These are phyloP conservation scores for Petroica traversi DNA, from an alignment of 2,113 vertebrate genomes.

Conservation along the genomic window DNA sequence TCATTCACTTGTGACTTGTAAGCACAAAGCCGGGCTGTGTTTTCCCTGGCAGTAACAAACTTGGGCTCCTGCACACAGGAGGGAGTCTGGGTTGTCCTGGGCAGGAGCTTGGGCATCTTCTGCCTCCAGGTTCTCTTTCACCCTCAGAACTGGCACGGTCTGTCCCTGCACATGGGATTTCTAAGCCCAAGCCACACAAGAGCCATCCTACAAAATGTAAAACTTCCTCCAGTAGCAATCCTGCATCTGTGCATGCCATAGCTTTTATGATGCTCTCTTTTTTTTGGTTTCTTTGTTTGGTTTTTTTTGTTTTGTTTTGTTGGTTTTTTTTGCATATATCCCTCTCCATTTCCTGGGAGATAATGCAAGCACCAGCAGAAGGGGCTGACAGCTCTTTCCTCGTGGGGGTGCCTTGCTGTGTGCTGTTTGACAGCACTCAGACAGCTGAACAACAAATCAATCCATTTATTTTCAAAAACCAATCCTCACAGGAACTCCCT, in stretches of 20 bases:
- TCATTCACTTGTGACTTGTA: background rate
- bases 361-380: background rate
- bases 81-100: background rate
- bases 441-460: background rate
- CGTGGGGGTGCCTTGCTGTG: accelerated
- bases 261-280: background rate
- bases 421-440: background rate
- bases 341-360: background rate
- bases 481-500: background rate
- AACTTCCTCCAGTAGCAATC: background rate
- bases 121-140: background rate
- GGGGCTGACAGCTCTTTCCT: background rate
- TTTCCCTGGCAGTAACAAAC: background rate
- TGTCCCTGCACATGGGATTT: background rate
- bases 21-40: accelerated
- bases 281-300: too few relatives aligned
- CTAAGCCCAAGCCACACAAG: background rate
- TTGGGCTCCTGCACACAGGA: accelerated
- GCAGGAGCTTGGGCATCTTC: background rate
- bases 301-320: too few relatives aligned
- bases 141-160: background rate
- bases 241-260: accelerated
- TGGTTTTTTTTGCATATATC: background rate
- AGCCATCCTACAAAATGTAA: background rate
- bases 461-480: background rate